These are phyloP conservation scores for Alectura lathami DNA, from an alignment of 2,113 vertebrate genomes.

Conservation along the genomic window DNA sequence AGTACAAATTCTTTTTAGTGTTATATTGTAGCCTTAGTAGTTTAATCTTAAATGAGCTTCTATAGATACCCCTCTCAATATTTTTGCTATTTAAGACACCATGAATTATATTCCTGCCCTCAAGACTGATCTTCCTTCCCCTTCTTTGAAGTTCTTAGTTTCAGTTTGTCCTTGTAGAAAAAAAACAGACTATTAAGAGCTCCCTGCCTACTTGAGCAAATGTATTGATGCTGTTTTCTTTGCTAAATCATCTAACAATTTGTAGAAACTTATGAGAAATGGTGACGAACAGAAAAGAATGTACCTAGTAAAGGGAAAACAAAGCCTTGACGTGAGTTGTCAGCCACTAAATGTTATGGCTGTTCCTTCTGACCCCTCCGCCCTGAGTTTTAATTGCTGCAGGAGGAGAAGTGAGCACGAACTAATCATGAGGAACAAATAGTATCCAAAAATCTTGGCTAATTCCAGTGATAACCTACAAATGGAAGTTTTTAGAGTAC, in stretches of 20 bases:
- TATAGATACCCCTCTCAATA: not conserved
- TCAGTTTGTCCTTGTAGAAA: not conserved
- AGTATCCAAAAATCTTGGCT: not conserved
- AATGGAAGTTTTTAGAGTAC: not conserved
- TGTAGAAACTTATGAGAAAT: not conserved
- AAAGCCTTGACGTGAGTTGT: not conserved
- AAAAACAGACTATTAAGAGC: not conserved
- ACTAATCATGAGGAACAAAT: not conserved
- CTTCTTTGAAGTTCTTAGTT: not conserved
- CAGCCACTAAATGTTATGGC: not conserved
- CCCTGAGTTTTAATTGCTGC: not conserved
- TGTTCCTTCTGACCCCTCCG: not conserved
- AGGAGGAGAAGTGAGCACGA: not conserved
- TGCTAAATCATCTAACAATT: not conserved
- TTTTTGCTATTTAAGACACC: not conserved
- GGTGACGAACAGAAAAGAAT: not conserved
- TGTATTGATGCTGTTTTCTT: not conserved
- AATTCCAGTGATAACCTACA: not conserved
- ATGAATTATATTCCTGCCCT: not conserved
- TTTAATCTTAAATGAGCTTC: conserved; percentile 16
- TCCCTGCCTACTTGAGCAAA: not conserved
- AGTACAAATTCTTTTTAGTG: conserved; percentile 54
- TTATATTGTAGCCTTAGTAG: not conserved
- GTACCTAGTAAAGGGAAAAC: not conserved
- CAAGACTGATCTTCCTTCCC: not conserved